Percentiles rank a stretch among this genome's conserved stretches.
phyloP scores from a whole-genome alignment of 1,140 invertebrate species.

The Trichogramma pretiosum region DNA sequence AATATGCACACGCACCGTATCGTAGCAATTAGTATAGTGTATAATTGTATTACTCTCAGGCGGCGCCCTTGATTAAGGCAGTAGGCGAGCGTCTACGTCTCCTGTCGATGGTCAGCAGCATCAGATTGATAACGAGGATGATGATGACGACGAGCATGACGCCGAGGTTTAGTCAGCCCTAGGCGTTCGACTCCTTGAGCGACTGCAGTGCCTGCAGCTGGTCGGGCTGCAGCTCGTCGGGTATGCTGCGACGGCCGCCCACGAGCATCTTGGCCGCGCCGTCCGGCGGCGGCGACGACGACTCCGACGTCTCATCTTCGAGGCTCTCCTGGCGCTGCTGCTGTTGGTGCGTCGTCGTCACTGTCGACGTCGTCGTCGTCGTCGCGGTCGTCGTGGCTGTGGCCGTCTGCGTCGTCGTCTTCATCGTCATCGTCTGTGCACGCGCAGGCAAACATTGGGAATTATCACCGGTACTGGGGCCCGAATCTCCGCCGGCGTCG shows the following conservation, averaged over 20 bases:
- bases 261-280: slow-evolving; percentile 58
- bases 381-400: slow-evolving; percentile 47
- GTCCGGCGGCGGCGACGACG: slow-evolving; percentile 26
- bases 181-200: slow-evolving; percentile 82
- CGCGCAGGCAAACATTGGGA: slow-evolving; percentile 41
- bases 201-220: slow-evolving; percentile 74
- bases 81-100: neutral
- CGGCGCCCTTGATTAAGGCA: too few relatives aligned
- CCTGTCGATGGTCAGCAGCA: too few relatives aligned
- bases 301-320: slow-evolving; percentile 7
- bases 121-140: too few relatives aligned
- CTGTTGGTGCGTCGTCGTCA: slow-evolving; percentile 52
- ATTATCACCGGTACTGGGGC: slow-evolving; percentile 54
- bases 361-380: slow-evolving; percentile 18
- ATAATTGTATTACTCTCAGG: too few relatives aligned
- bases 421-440: slow-evolving; percentile 8
- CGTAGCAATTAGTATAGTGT: too few relatives aligned
- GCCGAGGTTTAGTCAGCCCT: slow-evolving; percentile 45
- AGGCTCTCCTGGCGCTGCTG: slow-evolving; percentile 56
- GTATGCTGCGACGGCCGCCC: slow-evolving; percentile 66
- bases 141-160: slow-evolving; percentile 13
- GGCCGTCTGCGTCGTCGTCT: slow-evolving; percentile 51
- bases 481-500: slow-evolving; percentile 51
- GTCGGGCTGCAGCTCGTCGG: slow-evolving; percentile 75
- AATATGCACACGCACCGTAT: too few relatives aligned